Percentiles rank a stretch among this genome's conserved stretches.
phyloP scores from a whole-genome alignment of 2,113 vertebrate species.

The Cyanoramphus novaezelandiae region DNA sequence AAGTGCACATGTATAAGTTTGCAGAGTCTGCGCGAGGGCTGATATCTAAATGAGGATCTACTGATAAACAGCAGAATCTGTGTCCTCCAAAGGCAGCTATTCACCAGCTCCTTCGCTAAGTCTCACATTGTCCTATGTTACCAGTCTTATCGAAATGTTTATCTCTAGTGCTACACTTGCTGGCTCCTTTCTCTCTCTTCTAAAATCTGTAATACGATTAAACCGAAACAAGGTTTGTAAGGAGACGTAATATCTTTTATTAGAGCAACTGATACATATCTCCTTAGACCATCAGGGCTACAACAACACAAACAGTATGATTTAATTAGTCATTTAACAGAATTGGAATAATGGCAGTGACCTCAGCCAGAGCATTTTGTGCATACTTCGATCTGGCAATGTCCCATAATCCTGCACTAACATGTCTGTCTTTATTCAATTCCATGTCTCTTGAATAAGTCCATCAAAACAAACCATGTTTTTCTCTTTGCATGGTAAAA shows the following conservation, averaged over 20 bases:
- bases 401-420: not conserved
- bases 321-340: constrained; percentile 5
- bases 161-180: not conserved
- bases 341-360: constrained; percentile 5
- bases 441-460: not conserved
- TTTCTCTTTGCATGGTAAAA: not conserved
- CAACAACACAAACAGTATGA: not conserved
- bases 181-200: not conserved
- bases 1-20: not conserved
- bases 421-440: not conserved
- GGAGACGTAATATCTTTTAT: not conserved
- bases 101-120: not conserved
- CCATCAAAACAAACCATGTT: not conserved
- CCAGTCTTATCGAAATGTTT: not conserved
- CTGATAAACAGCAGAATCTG: not conserved
- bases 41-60: not conserved
- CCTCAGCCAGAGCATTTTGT: not conserved
- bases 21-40: not conserved
- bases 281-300: not conserved
- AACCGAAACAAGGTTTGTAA: not conserved
- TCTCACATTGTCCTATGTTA: not conserved
- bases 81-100: not conserved
- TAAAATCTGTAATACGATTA: not conserved
- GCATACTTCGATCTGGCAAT: not conserved
- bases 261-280: not conserved